Conservation (phyloP, 2,113 vertebrate genomes). For the Aldabrachelys gigantea region DNA sequence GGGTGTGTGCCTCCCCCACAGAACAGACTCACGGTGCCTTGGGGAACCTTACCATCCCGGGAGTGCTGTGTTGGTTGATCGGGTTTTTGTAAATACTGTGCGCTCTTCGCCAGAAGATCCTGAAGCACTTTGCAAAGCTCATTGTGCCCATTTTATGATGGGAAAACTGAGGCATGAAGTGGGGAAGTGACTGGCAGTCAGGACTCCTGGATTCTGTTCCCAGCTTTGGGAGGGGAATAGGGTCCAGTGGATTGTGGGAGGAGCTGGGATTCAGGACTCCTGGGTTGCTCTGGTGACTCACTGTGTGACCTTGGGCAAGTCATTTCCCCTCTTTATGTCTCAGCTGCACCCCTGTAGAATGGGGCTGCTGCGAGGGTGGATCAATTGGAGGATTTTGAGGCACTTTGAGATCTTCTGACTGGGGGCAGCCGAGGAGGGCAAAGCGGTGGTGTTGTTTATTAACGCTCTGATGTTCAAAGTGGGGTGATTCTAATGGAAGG, state of each 20-base stretch:
- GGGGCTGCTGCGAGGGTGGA: neutral
- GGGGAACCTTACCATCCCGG: neutral
- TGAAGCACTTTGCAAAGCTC: neutral
- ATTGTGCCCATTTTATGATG: neutral
- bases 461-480: neutral
- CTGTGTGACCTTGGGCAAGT: neutral
- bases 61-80: neutral
- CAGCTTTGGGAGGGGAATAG: too few relatives aligned
- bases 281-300: neutral
- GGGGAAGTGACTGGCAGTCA: neutral
- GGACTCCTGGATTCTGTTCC: too few relatives aligned
- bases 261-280: neutral
- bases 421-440: neutral
- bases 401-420: neutral
- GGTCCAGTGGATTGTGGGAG: too few relatives aligned
- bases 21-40: neutral
- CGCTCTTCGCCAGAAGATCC: neutral
- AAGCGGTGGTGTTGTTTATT: too few relatives aligned
- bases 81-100: neutral
- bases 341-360: neutral
- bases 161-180: neutral
- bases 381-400: neutral
- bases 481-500: accelerated
- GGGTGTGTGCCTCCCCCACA: neutral
- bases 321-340: neutral